Conservation (phyloP, 2,888 invertebrate species). For the Saturnia japonica region DNA sequence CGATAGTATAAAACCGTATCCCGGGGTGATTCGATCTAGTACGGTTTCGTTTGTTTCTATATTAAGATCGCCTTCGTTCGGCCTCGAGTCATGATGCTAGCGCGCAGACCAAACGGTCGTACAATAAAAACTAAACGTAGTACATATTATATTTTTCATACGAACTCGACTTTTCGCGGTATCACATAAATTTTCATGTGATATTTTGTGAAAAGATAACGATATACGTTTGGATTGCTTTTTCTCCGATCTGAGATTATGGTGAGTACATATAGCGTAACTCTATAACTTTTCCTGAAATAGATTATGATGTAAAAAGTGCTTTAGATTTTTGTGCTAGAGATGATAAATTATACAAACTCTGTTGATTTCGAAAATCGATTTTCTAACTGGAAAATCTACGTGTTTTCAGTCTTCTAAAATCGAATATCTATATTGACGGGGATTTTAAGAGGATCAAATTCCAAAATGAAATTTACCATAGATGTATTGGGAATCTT, state of each 20-base stretch:
- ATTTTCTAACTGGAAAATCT: constrained; percentile 17
- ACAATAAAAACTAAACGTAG: constrained; percentile 75
- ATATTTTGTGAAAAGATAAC: constrained; percentile 25
- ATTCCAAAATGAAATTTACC: constrained; percentile 75
- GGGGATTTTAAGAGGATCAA: background rate
- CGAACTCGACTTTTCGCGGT: constrained; percentile 61
- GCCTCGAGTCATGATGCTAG: constrained; percentile 69
- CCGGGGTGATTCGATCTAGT: constrained; percentile 66
- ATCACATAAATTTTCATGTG: constrained; percentile 44
- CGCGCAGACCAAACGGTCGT: constrained; percentile 63
- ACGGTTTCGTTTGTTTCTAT: constrained; percentile 67
- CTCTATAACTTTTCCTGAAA: constrained; percentile 19
- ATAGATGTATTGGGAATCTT: constrained; percentile 78
- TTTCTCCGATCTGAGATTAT: constrained; percentile 31
- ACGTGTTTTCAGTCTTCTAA: constrained; percentile 16
- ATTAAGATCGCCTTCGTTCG: constrained; percentile 72
- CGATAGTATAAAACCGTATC: constrained; percentile 61
- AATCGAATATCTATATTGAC: background rate
- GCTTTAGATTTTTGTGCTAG: background rate
- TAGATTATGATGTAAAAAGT: constrained; percentile 18
- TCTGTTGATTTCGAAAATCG: background rate
- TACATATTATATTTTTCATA: constrained; percentile 75
- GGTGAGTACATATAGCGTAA: constrained; percentile 37
- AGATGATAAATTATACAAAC: background rate
- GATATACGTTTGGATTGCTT: constrained; percentile 22